Conservation (phyloP, 2,888 invertebrate genomes). For the Drosophila heteroneura region DNA sequence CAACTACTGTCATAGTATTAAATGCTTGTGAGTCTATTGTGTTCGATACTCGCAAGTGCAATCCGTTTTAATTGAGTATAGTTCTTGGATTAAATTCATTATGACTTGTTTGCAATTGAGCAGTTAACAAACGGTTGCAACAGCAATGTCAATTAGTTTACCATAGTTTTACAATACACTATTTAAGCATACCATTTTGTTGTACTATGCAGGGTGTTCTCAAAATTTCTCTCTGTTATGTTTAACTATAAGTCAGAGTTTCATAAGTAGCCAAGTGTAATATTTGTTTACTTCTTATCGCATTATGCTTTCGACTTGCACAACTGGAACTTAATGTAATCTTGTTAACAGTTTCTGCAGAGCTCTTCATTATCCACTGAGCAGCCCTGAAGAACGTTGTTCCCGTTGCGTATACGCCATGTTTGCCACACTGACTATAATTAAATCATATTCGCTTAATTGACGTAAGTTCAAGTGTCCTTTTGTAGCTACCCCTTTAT, state of each 20-base stretch:
- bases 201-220: not conserved
- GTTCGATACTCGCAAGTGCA: slow-evolving; percentile 17
- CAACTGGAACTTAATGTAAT: slow-evolving; percentile 52
- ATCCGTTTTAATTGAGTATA: slow-evolving; percentile 57
- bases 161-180: not conserved
- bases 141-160: not conserved
- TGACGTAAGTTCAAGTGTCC: slow-evolving; percentile 50
- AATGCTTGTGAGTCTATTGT: slow-evolving; percentile 5
- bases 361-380: slow-evolving; percentile 26
- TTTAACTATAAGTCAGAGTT: slow-evolving; percentile 42
- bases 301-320: slow-evolving; percentile 4
- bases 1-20: slow-evolving; percentile 11
- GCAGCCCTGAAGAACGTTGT: not conserved
- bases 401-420: slow-evolving; percentile 53
- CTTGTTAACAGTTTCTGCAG: slow-evolving; percentile 42
- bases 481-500: slow-evolving; percentile 1
- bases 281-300: slow-evolving; percentile 23
- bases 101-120: slow-evolving; percentile 46
- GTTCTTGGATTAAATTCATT: slow-evolving; percentile 56
- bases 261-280: slow-evolving; percentile 47
- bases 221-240: not conserved
- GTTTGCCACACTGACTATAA: slow-evolving; percentile 46
- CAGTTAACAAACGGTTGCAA: slow-evolving; percentile 6
- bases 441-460: slow-evolving; percentile 58
- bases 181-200: not conserved